Percentiles rank a stretch among this genome's conserved stretches.
Evolutionary conservation across 2,113 vertebrate species (phyloP).

Genomic region (Hippocampus abdominalis): DNA sequence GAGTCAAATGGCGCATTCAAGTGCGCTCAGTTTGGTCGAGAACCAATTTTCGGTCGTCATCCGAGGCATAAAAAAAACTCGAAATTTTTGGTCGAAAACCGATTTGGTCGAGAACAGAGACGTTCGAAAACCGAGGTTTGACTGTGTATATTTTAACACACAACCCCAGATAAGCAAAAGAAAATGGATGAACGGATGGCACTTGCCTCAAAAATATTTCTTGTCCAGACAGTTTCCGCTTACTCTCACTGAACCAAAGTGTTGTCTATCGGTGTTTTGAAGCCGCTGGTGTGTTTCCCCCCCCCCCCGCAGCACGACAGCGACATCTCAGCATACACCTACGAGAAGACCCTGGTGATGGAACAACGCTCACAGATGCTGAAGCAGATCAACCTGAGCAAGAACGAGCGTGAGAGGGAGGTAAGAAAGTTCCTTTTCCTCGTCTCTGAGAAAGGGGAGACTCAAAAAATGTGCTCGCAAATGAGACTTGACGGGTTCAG

Average conservation of each 20-base stretch:
- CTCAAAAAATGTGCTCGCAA: conserved; percentile 14
- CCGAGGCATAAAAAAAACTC: too few relatives aligned
- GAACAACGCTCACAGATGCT: conserved; percentile 98
- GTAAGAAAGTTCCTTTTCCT: conserved; percentile 57
- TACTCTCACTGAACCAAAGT: too few relatives aligned
- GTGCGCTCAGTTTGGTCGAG: too few relatives aligned
- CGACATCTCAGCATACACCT: conserved; percentile 97
- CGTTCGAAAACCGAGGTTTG: too few relatives aligned
- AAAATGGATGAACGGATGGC: not conserved
- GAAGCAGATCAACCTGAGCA: conserved; percentile 96
- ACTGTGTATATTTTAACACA: too few relatives aligned
- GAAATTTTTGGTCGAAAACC: too few relatives aligned
- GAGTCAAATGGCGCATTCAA: too few relatives aligned
- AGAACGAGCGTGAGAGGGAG: conserved; percentile 94
- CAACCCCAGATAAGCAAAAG: too few relatives aligned
- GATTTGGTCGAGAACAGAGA: too few relatives aligned
- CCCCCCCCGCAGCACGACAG: conserved; percentile 82
- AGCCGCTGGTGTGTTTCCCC: not conserved
- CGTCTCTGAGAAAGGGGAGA: not conserved
- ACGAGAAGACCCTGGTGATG: conserved; percentile 98
- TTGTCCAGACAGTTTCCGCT: not conserved
- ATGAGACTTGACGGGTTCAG: conserved; percentile 25
- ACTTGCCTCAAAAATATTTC: too few relatives aligned
- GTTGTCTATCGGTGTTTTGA: too few relatives aligned
- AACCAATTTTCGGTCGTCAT: too few relatives aligned